Evolutionary conservation across 2,888 invertebrate genomes (phyloP).

Genomic region (Oscheius sp.): DNA sequence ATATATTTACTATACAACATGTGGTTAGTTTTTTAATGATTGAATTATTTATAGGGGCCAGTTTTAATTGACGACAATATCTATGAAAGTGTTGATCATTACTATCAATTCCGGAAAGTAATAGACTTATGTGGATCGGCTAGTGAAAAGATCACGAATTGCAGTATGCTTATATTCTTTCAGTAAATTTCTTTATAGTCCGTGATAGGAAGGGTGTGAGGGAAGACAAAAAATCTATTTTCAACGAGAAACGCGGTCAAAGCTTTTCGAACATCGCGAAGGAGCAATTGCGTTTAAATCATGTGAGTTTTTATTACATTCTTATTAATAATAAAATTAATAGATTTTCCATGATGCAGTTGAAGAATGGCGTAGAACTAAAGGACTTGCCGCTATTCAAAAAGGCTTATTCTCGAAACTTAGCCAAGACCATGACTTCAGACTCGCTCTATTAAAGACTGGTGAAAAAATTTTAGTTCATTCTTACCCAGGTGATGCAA

Average conservation of each 20-base stretch:
- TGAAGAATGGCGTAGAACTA: slow-evolving; percentile 45
- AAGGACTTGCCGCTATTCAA: slow-evolving; percentile 45
- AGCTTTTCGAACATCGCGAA: slow-evolving; percentile 10
- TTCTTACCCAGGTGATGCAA: slow-evolving; percentile 43
- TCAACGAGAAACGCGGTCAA: slow-evolving; percentile 7
- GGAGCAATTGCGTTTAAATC: slow-evolving; percentile 8
- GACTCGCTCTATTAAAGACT: slow-evolving; percentile 49
- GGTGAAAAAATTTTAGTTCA: slow-evolving; percentile 52
- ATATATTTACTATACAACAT: slow-evolving; percentile 52
- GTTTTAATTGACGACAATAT: slow-evolving; percentile 47
- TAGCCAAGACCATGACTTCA: slow-evolving; percentile 43
- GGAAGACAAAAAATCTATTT: slow-evolving; percentile 21
- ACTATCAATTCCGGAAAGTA: slow-evolving; percentile 52
- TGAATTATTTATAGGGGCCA: slow-evolving; percentile 36
- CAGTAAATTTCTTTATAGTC: slow-evolving; percentile 28
- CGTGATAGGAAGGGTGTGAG: slow-evolving; percentile 37
- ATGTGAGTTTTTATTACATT: slow-evolving; percentile 5
- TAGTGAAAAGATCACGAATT: slow-evolving; percentile 32
- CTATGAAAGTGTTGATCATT: slow-evolving; percentile 54
- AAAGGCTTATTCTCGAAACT: slow-evolving; percentile 38
- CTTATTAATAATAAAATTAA: neutral
- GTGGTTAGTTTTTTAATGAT: slow-evolving; percentile 25
- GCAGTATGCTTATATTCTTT: slow-evolving; percentile 4
- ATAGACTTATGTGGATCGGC: slow-evolving; percentile 35
- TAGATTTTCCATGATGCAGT: slow-evolving; percentile 35